Percentiles rank a stretch among this genome's conserved stretches.
phyloP scores from a whole-genome alignment of 2,888 invertebrate genomes.

The Spilosoma lubricipeda region DNA sequence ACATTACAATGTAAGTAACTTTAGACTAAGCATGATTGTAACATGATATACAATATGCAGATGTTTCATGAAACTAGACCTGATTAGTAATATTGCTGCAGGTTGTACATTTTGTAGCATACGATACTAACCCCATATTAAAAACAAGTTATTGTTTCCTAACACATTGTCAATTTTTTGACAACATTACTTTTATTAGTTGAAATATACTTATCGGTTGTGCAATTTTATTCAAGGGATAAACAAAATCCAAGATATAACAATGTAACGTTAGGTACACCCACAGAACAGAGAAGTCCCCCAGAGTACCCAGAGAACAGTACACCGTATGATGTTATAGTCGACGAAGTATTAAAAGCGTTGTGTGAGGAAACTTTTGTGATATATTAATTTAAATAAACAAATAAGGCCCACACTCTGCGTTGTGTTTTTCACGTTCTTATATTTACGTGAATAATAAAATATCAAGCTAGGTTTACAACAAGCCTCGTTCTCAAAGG shows the following conservation, averaged over 20 bases:
- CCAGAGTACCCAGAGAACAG: too few species aligned
- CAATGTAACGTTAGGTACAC: background rate
- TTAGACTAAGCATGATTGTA: too few species aligned
- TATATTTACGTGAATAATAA: constrained; percentile 4
- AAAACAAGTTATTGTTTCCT: background rate
- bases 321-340: background rate
- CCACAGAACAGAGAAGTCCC: too few species aligned
- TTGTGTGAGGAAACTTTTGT: background rate
- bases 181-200: background rate
- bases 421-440: background rate
- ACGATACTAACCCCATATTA: background rate
- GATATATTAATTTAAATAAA: background rate
- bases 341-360: background rate
- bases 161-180: background rate
- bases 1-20: too few species aligned
- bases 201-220: background rate
- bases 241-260: background rate
- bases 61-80: too few species aligned
- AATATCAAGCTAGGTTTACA: background rate
- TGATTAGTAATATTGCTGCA: too few species aligned
- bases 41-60: too few species aligned
- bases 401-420: background rate
- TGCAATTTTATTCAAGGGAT: background rate
- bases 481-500: background rate
- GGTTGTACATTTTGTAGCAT: too few species aligned